A percentile compares a stretch with the other conserved stretches of the same genome.
phyloP scores from a whole-genome alignment of 1,140 invertebrate genomes.

The Helicoverpa zea region DNA sequence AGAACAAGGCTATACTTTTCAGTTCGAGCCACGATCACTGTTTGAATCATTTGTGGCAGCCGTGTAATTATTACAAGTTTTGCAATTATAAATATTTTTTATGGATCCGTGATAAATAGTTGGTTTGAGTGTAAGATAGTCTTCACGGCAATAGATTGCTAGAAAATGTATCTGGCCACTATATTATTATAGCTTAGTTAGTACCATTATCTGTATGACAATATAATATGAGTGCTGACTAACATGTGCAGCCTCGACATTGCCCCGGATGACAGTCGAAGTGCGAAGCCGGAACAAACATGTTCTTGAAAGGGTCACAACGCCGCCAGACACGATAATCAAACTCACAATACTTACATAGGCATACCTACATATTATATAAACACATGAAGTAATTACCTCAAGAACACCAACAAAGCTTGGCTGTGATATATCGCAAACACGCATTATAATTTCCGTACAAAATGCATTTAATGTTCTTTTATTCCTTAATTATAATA shows the following conservation, averaged over 20 bases:
- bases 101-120: conserved; percentile 3
- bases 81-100: conserved; percentile 51
- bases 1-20: conserved; percentile 69
- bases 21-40: conserved; percentile 63
- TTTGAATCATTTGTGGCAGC: conserved; percentile 58
- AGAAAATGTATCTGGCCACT: neutral
- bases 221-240: conserved; percentile 10
- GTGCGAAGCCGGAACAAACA: conserved; percentile 45
- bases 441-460: conserved; percentile 32
- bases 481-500: neutral
- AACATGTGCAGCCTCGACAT: conserved; percentile 48
- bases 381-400: conserved; percentile 43
- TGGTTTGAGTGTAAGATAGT: neutral
- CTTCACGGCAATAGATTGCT: too few relatives aligned
- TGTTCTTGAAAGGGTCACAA: conserved; percentile 49
- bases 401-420: neutral
- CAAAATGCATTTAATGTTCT: conserved; percentile 19
- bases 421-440: conserved; percentile 25
- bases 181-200: conserved; percentile 12
- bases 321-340: conserved; percentile 26
- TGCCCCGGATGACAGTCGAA: conserved; percentile 45
- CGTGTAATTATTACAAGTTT: conserved; percentile 51
- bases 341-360: conserved; percentile 15
- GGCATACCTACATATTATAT: conserved; percentile 12
- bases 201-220: neutral